These are phyloP conservation scores for Spodoptera littoralis DNA, from an alignment of 2,888 invertebrate genomes.

Conservation along the genomic window DNA sequence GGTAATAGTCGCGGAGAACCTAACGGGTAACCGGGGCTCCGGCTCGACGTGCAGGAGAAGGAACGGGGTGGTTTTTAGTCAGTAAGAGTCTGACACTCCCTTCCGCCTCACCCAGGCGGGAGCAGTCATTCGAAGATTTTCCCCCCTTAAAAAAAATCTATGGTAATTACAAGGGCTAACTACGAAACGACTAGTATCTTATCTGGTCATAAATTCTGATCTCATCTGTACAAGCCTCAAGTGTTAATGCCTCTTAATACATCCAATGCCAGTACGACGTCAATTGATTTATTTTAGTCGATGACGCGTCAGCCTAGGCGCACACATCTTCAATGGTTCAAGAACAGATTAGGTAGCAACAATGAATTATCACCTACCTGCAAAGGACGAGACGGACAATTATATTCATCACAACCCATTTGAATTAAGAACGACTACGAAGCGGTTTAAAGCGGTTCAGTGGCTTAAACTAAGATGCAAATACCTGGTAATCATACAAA, in stretches of 20 bases:
- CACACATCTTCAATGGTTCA: constrained; percentile 57
- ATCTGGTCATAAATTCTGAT: constrained; percentile 42
- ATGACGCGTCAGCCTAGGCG: constrained; percentile 63
- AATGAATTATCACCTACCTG: constrained; percentile 43
- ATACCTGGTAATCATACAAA: no score
- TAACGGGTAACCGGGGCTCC: no score
- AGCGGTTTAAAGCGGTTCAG: background rate
- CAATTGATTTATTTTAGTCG: constrained; percentile 74
- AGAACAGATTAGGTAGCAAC: constrained; percentile 56
- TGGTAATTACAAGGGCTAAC: constrained; percentile 43
- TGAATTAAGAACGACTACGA: background rate
- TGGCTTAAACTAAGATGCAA: no score
- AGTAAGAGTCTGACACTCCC: no score
- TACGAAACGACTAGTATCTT: constrained; percentile 5
- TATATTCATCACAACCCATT: background rate
- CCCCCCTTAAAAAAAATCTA: no score
- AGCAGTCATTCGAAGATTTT: no score
- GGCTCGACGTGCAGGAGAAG: no score
- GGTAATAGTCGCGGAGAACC: no score
- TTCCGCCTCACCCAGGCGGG: no score
- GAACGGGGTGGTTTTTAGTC: no score
- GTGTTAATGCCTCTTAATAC: constrained; percentile 57
- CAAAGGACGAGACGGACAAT: constrained; percentile 37
- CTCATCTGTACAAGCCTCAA: constrained; percentile 38
- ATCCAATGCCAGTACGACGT: constrained; percentile 57